phyloP scores from a whole-genome alignment of 64 coral and sea anemone species.

The Dendrophyllia cribrosa region DNA sequence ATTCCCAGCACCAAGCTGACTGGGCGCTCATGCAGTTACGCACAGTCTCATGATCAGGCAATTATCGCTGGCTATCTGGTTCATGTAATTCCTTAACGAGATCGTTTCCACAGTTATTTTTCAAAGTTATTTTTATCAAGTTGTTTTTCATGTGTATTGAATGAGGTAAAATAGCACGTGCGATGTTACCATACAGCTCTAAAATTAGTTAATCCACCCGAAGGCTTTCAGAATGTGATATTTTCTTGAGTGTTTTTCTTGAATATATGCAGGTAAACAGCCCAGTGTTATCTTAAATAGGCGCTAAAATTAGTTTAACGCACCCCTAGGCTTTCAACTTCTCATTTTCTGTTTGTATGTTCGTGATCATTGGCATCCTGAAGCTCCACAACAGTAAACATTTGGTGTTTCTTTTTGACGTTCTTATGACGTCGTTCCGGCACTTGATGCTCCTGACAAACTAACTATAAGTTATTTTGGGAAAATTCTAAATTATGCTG shows the following conservation, averaged over 20 bases:
- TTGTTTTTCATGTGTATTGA: not conserved
- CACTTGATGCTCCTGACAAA: not conserved
- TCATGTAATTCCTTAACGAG: too few relatives aligned
- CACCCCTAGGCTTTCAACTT: not conserved
- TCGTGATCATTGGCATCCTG: not conserved
- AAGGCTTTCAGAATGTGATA: not conserved
- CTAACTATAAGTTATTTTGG: not conserved
- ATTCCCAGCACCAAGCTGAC: too few relatives aligned
- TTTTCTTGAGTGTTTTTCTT: not conserved
- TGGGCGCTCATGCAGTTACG: too few relatives aligned
- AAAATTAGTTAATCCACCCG: not conserved
- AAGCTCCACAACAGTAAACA: not conserved
- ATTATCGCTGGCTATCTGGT: too few relatives aligned
- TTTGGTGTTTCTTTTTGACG: not conserved
- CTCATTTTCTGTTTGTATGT: not conserved
- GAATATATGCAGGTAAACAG: not conserved
- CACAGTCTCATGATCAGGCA: too few relatives aligned
- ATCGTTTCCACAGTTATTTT: too few relatives aligned
- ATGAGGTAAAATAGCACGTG: not conserved
- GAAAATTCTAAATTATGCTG: not conserved
- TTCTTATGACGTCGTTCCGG: not conserved
- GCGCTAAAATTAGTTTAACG: not conserved
- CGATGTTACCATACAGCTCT: not conserved
- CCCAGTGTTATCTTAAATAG: not conserved
- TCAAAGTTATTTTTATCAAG: not conserved